phyloP scores from a whole-genome alignment of 2,113 vertebrate species.

The Cairina moschata region DNA sequence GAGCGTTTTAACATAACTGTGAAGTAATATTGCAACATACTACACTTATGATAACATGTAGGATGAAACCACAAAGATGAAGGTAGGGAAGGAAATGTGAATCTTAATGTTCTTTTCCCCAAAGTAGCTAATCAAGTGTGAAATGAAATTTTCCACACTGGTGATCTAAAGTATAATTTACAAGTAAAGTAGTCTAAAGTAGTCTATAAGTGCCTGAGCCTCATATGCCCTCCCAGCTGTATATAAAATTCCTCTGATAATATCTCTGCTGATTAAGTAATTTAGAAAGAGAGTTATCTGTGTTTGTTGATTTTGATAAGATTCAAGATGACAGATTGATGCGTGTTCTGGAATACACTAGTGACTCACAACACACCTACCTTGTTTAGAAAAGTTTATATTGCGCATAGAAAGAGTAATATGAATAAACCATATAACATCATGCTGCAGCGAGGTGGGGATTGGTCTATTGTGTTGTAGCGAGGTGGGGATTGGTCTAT shows the following conservation, averaged over 20 bases:
- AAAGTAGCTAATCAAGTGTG: slow-evolving; percentile 44
- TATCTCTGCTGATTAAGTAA: slow-evolving; percentile 28
- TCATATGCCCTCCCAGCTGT: background rate
- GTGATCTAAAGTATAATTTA: slow-evolving; percentile 66
- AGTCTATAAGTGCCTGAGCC: background rate
- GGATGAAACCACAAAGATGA: background rate
- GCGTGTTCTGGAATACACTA: background rate
- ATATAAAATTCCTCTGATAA: slow-evolving; percentile 13
- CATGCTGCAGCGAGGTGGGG: too few species aligned
- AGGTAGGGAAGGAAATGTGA: background rate
- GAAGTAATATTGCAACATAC: background rate
- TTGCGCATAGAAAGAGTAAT: background rate
- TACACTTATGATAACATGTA: background rate
- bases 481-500: too few species aligned
- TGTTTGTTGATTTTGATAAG: slow-evolving; percentile 16
- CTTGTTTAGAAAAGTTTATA: background rate
- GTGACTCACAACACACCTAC: background rate
- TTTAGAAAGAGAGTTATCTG: background rate
- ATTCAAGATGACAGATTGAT: background rate
- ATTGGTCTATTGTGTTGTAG: too few species aligned
- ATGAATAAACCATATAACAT: background rate
- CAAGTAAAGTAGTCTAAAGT: slow-evolving; percentile 28
- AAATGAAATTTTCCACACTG: slow-evolving; percentile 62
- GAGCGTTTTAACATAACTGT: background rate
- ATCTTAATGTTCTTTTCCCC: slow-evolving; percentile 40